phyloP scores from a whole-genome alignment of 2,888 invertebrate species.

The Phaonia tiefii region DNA sequence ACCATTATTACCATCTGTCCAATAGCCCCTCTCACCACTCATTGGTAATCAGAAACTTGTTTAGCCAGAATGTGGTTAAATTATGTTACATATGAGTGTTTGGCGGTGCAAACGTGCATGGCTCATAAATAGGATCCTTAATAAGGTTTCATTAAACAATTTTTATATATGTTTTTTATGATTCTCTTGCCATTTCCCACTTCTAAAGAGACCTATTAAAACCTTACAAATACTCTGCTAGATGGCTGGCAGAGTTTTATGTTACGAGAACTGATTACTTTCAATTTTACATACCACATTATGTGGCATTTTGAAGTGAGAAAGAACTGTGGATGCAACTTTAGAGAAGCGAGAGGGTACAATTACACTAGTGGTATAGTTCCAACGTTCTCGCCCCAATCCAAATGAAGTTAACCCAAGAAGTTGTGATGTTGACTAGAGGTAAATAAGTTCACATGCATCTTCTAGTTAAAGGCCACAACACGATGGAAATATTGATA shows the following conservation, averaged over 20 bases:
- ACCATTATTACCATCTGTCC: constrained; percentile 2
- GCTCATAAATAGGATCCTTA: constrained; percentile 8
- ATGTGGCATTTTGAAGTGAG: too few species aligned
- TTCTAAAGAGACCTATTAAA: background rate
- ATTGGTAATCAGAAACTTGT: constrained; percentile 28
- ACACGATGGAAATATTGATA: background rate
- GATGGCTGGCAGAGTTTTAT: background rate
- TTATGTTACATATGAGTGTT: too few species aligned
- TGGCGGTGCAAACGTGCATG: constrained; percentile 5
- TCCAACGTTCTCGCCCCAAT: background rate
- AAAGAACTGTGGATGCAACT: too few species aligned
- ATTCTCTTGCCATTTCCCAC: constrained; percentile 5
- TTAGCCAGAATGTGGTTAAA: constrained; percentile 15
- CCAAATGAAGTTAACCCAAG: too few species aligned
- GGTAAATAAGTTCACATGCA: constrained; percentile 21
- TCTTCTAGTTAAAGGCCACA: background rate
- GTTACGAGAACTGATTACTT: constrained; percentile 27
- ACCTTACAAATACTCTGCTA: background rate
- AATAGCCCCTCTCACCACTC: background rate
- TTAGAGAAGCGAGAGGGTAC: background rate
- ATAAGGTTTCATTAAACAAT: constrained; percentile 29
- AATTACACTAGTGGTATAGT: background rate
- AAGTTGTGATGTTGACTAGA: background rate
- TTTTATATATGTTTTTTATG: background rate
- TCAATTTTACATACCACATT: constrained; percentile 15